Percentiles rank a stretch among this genome's conserved stretches.
Conservation (phyloP, 2,113 vertebrate species). For the Danio rerio region DNA sequence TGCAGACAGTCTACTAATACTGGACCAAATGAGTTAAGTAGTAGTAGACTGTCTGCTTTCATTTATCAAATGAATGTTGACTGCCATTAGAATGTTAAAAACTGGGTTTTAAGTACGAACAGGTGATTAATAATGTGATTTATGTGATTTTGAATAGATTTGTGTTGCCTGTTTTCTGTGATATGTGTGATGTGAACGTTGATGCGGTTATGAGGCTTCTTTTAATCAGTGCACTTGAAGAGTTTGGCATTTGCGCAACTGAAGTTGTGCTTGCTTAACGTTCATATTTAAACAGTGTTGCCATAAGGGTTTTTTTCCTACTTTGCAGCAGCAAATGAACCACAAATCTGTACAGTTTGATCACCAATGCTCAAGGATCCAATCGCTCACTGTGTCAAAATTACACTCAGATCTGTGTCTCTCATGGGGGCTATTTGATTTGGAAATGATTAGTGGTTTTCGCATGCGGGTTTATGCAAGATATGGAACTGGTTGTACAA, state of each 20-base stretch:
- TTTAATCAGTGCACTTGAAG: neutral
- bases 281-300: neutral
- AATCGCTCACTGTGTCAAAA: neutral
- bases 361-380: neutral
- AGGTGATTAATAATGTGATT: too few species aligned
- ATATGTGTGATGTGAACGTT: too few species aligned
- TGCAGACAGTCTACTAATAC: too few species aligned
- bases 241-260: neutral
- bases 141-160: too few species aligned
- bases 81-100: too few species aligned
- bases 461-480: neutral
- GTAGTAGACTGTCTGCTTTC: too few species aligned
- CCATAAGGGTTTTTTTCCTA: neutral
- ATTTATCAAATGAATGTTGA: too few species aligned
- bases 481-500: constrained; percentile 14
- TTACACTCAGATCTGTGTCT: constrained; percentile 17
- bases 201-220: too few species aligned
- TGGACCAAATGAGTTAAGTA: too few species aligned
- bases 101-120: too few species aligned
- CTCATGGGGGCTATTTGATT: constrained; percentile 18
- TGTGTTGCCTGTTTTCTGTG: too few species aligned
- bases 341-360: neutral
- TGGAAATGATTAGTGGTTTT: constrained; percentile 23
- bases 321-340: constrained; percentile 1
- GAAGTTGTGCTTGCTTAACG: neutral